Base-by-base conservation (phyloP, 2,113 vertebrate species). In the Ceuthmochares aereus region DNA sequence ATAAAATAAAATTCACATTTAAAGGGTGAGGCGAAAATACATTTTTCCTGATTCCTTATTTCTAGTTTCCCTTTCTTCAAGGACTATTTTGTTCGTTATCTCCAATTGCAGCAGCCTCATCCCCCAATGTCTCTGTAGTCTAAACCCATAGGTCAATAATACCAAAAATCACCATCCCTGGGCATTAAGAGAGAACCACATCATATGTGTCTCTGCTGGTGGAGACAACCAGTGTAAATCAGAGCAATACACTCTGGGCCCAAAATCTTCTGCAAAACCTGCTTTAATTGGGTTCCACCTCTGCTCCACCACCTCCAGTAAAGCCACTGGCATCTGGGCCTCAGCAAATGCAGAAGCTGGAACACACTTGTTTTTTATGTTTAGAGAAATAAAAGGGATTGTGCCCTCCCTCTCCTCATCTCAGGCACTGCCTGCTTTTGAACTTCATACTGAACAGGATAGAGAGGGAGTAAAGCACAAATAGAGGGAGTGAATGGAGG, bases 181-280 rank as follows among this genome's bases (percentile, higher is more conserved):
- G 14, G 45, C n/a, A 3, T 56, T 52, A 29, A 2, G 6, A 47
- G 36, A 27, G 7, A 62, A 42, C 29, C 22, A 15, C 55, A 37
- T 8, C 2, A 1, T 42, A 45, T 0, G 1, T 3, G 6, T 54
- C 52, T 64, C 29, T 15, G 29, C 14, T 64, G 36, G 14, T 23
- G n/a, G 49, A 7, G 43, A 49, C 37, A 37, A 26, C 3, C 13
- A 1, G 2, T 19, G n/a, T 12, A 60, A 86, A 51, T 4, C 29
- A 51, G 17, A 52, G 27, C 12, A 74, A 9, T 0, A 1, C 18
- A 45, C 4, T 0, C 14, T 9, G 8, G 12, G 66, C 66, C 27
- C 22, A 52, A 67, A 68, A 30, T 2, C 47, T 40, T 54, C 64
- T 17, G 6, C 1, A 3, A 8, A 52, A 80, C 10, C 42, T 2